Percentiles rank a stretch among this genome's conserved stretches.
Evolutionary conservation across 2,888 invertebrate species (phyloP).

Genomic region (Copidosoma aretas): DNA sequence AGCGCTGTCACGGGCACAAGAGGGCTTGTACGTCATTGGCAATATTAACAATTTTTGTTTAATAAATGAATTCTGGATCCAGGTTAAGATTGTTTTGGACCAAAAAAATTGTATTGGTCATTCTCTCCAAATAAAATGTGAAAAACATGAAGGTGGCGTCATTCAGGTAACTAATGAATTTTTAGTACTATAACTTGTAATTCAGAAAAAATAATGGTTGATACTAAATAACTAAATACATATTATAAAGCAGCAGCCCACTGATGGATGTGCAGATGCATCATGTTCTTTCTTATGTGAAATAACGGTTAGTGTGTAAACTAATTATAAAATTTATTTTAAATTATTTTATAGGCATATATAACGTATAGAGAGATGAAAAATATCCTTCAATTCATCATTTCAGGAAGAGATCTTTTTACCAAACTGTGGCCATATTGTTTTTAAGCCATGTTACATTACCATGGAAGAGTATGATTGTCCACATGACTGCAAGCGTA

Average conservation of each 20-base stretch:
- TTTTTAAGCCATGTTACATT: not conserved
- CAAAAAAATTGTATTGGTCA: not conserved
- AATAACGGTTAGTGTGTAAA: no score
- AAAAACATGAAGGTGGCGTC: not conserved
- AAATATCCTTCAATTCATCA: not conserved
- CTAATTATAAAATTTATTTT: no score
- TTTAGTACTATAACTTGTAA: no score
- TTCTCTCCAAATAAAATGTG: not conserved
- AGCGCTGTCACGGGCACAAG: conserved; percentile 10
- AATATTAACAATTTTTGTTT: no score
- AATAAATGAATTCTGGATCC: no score
- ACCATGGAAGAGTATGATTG: not conserved
- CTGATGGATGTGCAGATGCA: conserved; percentile 9
- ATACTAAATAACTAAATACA: not conserved
- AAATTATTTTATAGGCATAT: not conserved
- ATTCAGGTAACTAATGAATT: not conserved
- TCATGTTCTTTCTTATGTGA: not conserved
- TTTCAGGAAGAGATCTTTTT: not conserved
- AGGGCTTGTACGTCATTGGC: no score
- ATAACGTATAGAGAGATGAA: not conserved
- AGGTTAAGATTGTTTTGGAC: no score
- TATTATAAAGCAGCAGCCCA: not conserved
- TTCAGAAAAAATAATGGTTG: no score
- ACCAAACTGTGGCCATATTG: not conserved
- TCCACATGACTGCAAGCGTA: conserved; percentile 5